phyloP scores from a whole-genome alignment of 2,113 vertebrate genomes.

The Laticauda colubrina region DNA sequence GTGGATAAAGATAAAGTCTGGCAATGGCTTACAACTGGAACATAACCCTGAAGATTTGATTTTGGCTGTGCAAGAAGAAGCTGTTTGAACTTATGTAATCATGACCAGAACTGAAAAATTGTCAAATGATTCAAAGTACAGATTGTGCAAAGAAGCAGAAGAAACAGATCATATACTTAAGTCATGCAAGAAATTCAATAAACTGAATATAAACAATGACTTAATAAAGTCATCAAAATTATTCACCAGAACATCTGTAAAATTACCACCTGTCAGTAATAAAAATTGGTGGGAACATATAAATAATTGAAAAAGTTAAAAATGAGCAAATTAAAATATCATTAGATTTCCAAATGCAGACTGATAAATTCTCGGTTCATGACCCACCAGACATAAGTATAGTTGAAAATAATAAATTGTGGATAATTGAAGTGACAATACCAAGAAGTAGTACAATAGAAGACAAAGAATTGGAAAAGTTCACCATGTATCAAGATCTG shows the following conservation, averaged over 20 bases:
- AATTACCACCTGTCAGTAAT: background rate
- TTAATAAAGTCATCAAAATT: background rate
- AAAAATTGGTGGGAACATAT: background rate
- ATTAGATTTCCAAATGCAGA: background rate
- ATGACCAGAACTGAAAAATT: background rate
- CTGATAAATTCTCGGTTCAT: background rate
- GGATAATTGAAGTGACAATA: background rate
- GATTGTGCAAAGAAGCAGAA: background rate
- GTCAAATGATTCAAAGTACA: background rate
- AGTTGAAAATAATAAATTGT: background rate
- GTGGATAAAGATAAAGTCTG: background rate
- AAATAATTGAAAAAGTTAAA: background rate
- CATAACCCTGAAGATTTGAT: background rate
- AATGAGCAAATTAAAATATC: background rate
- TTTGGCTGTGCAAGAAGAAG: background rate
- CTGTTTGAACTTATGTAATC: background rate
- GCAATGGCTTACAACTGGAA: background rate
- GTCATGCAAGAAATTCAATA: background rate
- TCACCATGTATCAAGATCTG: background rate
- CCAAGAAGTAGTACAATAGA: background rate
- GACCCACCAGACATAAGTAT: background rate
- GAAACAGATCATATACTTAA: background rate
- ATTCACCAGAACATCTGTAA: background rate
- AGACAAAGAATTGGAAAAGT: background rate
- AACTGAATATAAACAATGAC: background rate